Percentiles rank a stretch among this genome's conserved stretches.
Evolutionary conservation across 2,113 vertebrate genomes (phyloP).

Genomic region (Cnemophilus loriae): DNA sequence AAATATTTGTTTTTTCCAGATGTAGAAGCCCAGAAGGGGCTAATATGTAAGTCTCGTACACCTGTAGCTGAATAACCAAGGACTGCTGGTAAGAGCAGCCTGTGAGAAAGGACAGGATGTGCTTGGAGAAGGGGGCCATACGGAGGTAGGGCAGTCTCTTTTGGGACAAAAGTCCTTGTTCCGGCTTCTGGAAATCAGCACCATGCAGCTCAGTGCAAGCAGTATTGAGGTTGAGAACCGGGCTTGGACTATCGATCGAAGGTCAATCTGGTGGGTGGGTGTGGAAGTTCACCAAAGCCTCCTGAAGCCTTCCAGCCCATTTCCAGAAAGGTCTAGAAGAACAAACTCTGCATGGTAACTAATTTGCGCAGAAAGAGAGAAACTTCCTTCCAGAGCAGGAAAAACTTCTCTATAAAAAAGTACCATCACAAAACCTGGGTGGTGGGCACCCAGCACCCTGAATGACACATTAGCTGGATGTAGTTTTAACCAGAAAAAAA

Average conservation of each 20-base stretch:
- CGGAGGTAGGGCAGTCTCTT: background rate
- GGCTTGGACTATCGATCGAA: background rate
- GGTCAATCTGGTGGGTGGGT: background rate
- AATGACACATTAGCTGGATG: background rate
- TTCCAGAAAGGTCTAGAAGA: background rate
- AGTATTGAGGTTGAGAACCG: background rate
- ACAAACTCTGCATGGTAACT: background rate
- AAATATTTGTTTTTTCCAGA: background rate
- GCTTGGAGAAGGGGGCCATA: background rate
- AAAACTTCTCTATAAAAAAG: background rate
- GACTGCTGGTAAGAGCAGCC: background rate
- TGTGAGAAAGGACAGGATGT: background rate
- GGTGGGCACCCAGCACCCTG: too few species aligned
- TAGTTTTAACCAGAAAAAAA: background rate
- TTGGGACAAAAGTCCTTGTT: background rate
- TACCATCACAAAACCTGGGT: background rate
- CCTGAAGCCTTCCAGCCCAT: background rate
- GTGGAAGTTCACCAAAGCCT: background rate
- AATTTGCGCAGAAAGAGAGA: background rate
- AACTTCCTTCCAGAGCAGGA: background rate
- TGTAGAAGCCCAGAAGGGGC: background rate
- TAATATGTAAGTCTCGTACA: background rate
- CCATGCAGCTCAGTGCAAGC: background rate
- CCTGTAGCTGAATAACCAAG: background rate
- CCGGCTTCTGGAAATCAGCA: background rate